phyloP scores from a whole-genome alignment of 2,113 vertebrate genomes.

The Epinephelus fuscoguttatus region DNA sequence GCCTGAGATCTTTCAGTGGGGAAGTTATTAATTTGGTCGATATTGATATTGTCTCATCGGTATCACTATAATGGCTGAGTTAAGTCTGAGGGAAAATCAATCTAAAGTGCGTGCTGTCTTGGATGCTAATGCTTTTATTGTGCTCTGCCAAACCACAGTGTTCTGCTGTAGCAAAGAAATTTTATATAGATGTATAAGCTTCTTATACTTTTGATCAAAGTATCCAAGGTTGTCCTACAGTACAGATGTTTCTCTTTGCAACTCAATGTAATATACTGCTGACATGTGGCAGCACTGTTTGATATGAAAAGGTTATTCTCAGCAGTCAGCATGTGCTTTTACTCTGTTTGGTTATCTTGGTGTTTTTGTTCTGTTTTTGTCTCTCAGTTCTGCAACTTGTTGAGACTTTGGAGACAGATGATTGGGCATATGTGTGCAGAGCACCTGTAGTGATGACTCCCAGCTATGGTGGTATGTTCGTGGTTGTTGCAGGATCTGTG shows the following conservation, averaged over 20 bases:
- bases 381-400: slow-evolving; percentile 29
- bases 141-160: slow-evolving; percentile 16
- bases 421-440: slow-evolving; percentile 3
- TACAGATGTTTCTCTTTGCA: slow-evolving; percentile 23
- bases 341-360: slow-evolving; percentile 1
- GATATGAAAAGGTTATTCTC: slow-evolving; percentile 59
- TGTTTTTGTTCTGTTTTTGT: slow-evolving; percentile 22
- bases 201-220: slow-evolving; percentile 13
- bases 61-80: slow-evolving; percentile 42
- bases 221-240: slow-evolving; percentile 9
- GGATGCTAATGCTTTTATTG: slow-evolving; percentile 47
- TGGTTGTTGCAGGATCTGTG: neutral
- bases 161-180: neutral
- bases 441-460: neutral
- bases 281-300: slow-evolving; percentile 53
- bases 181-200: neutral
- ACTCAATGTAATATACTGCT: slow-evolving; percentile 15
- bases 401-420: slow-evolving; percentile 30
- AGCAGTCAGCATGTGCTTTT: slow-evolving; percentile 7
- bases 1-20: slow-evolving; percentile 54
- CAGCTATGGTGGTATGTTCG: neutral
- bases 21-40: slow-evolving; percentile 64
- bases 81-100: slow-evolving; percentile 47
- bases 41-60: slow-evolving; percentile 52
- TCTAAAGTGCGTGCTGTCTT: slow-evolving; percentile 13